Percentiles rank a stretch among this genome's conserved stretches.
Conservation (phyloP, 2,888 invertebrate genomes). For the Chironomus tentans region DNA sequence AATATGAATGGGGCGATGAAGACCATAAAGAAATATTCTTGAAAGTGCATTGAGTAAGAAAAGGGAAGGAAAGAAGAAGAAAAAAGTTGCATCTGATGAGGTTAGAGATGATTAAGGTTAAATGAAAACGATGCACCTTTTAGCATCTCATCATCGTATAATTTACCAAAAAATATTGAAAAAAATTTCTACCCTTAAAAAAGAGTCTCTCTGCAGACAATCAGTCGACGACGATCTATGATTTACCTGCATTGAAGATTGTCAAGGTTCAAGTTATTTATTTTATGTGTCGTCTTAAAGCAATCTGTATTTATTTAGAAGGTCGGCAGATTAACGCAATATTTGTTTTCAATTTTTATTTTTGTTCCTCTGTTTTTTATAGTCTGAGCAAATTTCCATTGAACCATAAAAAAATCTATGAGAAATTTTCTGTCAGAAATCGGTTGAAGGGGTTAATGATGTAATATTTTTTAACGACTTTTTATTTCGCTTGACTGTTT, state of each 20-base stretch:
- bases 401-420: not conserved
- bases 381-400: not conserved
- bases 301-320: slow-evolving; percentile 6
- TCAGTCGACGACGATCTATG: not conserved
- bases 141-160: not conserved
- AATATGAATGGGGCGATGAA: not conserved
- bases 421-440: not conserved
- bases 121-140: slow-evolving; percentile 21
- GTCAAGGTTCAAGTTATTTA: not conserved
- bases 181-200: not conserved
- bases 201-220: not conserved
- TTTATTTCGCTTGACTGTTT: not conserved
- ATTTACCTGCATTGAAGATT: not conserved
- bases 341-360: slow-evolving; percentile 21
- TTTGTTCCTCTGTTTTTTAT: no score
- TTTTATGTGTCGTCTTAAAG: not conserved
- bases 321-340: slow-evolving; percentile 19
- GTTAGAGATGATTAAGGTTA: slow-evolving; percentile 26
- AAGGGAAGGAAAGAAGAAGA: not conserved
- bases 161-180: not conserved
- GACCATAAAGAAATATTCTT: no score
- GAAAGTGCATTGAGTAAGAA: no score
- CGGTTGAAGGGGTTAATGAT: slow-evolving; percentile 3
- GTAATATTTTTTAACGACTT: slow-evolving; percentile 14
- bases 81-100: slow-evolving; percentile 19